Base-by-base conservation (phyloP, 35 echinoderm and acorn worm species). In the Eucidaris tribuloides region DNA sequence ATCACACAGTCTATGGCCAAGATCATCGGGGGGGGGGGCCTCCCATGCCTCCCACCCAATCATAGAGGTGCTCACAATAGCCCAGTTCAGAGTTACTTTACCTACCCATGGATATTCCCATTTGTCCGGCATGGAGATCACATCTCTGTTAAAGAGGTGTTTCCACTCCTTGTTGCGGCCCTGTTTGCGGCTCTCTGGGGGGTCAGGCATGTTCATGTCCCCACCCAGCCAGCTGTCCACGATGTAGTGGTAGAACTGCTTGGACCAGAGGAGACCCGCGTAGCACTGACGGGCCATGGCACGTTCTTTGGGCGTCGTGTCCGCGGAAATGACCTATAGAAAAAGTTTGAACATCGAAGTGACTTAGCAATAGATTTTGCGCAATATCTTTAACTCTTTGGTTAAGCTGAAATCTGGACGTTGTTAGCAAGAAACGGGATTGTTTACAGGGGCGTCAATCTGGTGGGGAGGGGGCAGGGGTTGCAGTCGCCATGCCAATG, bases 21-120 rank as follows among this genome's bases (percentile, higher is more conserved):
- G 50, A 55, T 14, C n/a, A 14, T 55, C n/a, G 50, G 50, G n/a
- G 50, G 50, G n/a, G n/a, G 50, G n/a, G n/a, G n/a, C 50, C 11
- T 14, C 50, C n/a, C 11, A n/a, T 14, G 11, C 11, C 50, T 55
- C 11, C n/a, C 50, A 55, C 50, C 11, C 11, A 55, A 55, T 11
- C 50, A 11, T 14, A n/a, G 11, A n/a, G 50, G n/a, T 14, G 50
- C n/a, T 55, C 11, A 55, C 11, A 55, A 5, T 27, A 62, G 59
- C n/a, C 19, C 37, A 38, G 68, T 74, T n/a, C n/a, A n/a, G n/a
- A n/a, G n/a, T n/a, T 52, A 9, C n/a, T 52, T 52, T 11, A 48
- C 64, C 90, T 80, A 99, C 96, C 96, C 96, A 99, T 28, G 96
- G 96, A 59, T 99, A 99, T 58, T 99, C 96, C 96, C 96, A 99